Percentiles rank a stretch among this genome's conserved stretches.
phyloP scores from a whole-genome alignment of 2,888 invertebrate species.

The Caenorhabditis zanzibari region DNA sequence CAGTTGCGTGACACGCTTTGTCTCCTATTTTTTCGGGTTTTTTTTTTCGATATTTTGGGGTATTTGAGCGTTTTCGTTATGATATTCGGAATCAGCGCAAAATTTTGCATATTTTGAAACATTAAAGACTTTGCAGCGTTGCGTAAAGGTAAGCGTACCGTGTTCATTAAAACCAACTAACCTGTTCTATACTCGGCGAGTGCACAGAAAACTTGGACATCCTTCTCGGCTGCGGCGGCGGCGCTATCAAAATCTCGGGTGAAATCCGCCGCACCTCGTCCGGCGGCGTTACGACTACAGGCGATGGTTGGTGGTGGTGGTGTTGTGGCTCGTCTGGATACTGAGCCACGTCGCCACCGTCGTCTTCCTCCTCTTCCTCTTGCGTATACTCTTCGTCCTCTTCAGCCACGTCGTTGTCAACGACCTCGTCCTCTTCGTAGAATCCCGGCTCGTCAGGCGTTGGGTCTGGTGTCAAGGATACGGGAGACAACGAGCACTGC shows the following conservation, averaged over 20 bases:
- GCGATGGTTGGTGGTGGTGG: too few relatives aligned
- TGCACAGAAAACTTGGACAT: constrained; percentile 77
- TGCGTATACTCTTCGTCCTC: constrained; percentile 7
- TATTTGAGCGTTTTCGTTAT: too few relatives aligned
- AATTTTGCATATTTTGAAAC: too few relatives aligned
- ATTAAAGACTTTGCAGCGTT: too few relatives aligned
- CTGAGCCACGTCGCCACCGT: constrained; percentile 28
- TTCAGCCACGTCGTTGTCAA: constrained; percentile 16
- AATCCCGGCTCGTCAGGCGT: constrained; percentile 59
- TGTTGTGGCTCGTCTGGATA: constrained; percentile 1
- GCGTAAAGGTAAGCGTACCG: too few relatives aligned
- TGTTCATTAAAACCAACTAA: too few relatives aligned
- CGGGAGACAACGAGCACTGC: constrained; percentile 56
- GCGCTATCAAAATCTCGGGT: constrained; percentile 52
- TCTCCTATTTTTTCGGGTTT: too few relatives aligned
- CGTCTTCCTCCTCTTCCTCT: constrained; percentile 31
- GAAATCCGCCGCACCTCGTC: constrained; percentile 45
- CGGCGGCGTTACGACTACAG: constrained; percentile 44
- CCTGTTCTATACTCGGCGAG: constrained; percentile 79
- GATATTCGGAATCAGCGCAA: too few relatives aligned
- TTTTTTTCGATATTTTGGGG: too few relatives aligned
- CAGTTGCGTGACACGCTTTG: too few relatives aligned
- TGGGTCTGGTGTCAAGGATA: constrained; percentile 63
- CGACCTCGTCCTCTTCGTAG: constrained; percentile 52
- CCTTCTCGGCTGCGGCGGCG: constrained; percentile 57